Conservation (phyloP, 2,113 vertebrate genomes). For the Heterotis niloticus region DNA sequence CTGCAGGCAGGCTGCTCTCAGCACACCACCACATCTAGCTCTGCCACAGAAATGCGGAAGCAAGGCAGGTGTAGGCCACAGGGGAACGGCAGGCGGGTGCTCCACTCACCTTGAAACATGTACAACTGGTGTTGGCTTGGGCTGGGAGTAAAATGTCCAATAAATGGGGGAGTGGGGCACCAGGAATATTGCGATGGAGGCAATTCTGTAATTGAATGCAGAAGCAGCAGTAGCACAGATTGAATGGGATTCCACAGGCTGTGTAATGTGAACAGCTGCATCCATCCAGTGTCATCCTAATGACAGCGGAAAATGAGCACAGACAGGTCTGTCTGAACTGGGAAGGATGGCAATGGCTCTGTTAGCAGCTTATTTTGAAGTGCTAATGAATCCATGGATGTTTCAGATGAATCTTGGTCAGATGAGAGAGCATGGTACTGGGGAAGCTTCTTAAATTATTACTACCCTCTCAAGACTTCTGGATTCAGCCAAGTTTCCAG, state of each 20-base stretch:
- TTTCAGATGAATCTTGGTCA: not conserved
- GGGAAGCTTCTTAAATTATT: not conserved
- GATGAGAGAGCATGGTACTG: not conserved
- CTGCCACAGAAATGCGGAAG: not conserved
- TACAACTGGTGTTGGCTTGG: too few relatives aligned
- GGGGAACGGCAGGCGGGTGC: too few relatives aligned
- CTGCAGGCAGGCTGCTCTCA: not conserved
- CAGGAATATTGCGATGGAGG: too few relatives aligned
- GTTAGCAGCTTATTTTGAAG: not conserved
- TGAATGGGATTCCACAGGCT: too few relatives aligned
- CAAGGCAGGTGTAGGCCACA: not conserved
- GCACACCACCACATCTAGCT: not conserved
- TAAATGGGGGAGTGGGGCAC: too few relatives aligned
- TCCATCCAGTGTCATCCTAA: not conserved
- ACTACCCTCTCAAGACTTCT: too few relatives aligned
- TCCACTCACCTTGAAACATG: not conserved
- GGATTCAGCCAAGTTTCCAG: too few relatives aligned
- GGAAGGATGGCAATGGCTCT: not conserved
- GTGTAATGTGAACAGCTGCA: too few relatives aligned
- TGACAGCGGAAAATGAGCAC: not conserved
- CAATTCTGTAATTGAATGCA: too few relatives aligned
- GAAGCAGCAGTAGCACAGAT: too few relatives aligned
- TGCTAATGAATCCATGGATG: not conserved
- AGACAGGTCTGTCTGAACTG: too few relatives aligned
- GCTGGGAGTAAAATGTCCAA: too few relatives aligned